Conservation (phyloP, 2,888 invertebrate species). For the Clanis bilineata region DNA sequence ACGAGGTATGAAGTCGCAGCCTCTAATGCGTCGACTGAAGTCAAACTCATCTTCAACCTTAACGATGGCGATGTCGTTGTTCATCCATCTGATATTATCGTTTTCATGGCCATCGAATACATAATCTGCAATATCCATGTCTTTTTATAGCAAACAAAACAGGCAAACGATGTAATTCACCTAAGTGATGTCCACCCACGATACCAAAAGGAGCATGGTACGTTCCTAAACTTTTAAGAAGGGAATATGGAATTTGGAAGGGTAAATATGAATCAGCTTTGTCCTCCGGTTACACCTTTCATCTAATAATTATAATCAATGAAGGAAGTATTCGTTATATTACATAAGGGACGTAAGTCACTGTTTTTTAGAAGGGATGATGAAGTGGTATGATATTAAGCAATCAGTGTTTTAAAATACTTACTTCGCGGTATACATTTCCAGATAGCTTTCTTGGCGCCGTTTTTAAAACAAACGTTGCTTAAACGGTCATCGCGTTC, state of each 20-base stretch:
- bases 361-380: too few species aligned
- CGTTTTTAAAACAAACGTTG: constrained; percentile 54
- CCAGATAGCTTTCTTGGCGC: constrained; percentile 61
- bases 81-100: constrained; percentile 64
- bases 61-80: constrained; percentile 60
- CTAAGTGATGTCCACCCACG: too few species aligned
- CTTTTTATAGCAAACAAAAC: too few species aligned
- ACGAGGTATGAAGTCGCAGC: constrained; percentile 52
- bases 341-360: too few species aligned
- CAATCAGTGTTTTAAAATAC: constrained; percentile 22
- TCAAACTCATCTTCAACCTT: constrained; percentile 59
- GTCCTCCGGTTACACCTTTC: too few species aligned
- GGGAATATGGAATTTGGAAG: too few species aligned
- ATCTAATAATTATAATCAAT: too few species aligned
- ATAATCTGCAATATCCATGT: constrained; percentile 44
- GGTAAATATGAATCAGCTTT: too few species aligned
- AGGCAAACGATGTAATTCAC: too few species aligned
- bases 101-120: constrained; percentile 60
- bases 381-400: background rate
- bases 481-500: constrained; percentile 42
- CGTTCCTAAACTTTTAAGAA: too few species aligned
- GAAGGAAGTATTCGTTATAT: too few species aligned
- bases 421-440: constrained; percentile 63
- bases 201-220: too few species aligned
- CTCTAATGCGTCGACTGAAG: constrained; percentile 47